Evolutionary conservation across 1,140 invertebrate species (phyloP).

Genomic region (Ladona fulva): DNA sequence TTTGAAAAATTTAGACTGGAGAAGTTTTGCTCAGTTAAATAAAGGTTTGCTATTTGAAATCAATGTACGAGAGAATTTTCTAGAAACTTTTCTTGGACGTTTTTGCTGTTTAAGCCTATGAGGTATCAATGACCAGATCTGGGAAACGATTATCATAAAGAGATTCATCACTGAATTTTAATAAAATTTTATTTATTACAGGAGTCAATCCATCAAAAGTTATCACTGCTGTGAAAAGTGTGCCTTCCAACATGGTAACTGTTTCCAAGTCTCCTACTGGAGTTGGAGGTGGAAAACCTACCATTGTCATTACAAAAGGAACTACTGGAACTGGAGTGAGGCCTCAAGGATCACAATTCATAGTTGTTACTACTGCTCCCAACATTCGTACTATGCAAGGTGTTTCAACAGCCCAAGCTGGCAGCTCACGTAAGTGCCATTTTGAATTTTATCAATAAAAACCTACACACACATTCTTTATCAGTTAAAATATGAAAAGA

Average conservation of each 20-base stretch:
- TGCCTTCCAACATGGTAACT: conserved; percentile 57
- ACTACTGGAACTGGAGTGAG: conserved; percentile 44
- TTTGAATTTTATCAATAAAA: not conserved
- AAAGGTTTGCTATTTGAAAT: too few species aligned
- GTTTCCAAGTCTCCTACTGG: conserved; percentile 51
- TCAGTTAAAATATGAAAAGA: too few species aligned
- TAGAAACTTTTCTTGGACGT: too few species aligned
- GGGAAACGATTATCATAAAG: too few species aligned
- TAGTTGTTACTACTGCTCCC: conserved; percentile 61
- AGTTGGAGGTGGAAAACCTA: conserved; percentile 45
- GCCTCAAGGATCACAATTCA: conserved; percentile 52
- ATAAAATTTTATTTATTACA: not conserved
- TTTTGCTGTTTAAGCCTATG: too few species aligned
- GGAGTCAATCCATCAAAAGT: conserved; percentile 36
- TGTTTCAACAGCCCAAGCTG: conserved; percentile 48
- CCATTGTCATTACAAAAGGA: conserved; percentile 55
- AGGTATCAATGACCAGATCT: too few species aligned
- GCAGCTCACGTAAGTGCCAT: conserved; percentile 20
- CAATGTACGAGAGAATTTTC: too few species aligned
- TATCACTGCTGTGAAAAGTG: conserved; percentile 51
- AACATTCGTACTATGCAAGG: conserved; percentile 52
- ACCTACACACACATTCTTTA: too few species aligned
- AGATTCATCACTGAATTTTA: too few species aligned
- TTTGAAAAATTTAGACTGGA: too few species aligned
- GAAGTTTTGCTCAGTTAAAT: too few species aligned